Percentiles rank a stretch among this genome's conserved stretches.
phyloP scores from a whole-genome alignment of 2,113 vertebrate species.

The Saiga tatarica region DNA sequence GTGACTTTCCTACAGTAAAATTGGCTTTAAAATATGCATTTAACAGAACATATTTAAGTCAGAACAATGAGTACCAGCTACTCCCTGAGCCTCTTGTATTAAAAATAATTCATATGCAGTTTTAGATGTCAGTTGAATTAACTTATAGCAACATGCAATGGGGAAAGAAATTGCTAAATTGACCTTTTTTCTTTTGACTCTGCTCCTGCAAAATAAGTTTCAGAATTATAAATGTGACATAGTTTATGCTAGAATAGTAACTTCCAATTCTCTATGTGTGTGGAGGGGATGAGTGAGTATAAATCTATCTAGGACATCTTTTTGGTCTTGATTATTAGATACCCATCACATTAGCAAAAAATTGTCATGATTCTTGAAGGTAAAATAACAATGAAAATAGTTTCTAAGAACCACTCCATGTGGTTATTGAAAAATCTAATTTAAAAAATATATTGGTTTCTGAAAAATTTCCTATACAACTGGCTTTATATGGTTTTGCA shows the following conservation, averaged over 20 bases:
- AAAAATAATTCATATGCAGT: not conserved
- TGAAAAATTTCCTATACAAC: not conserved
- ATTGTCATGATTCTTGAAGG: not conserved
- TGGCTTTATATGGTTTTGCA: not conserved
- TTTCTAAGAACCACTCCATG: not conserved
- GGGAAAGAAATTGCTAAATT: not conserved
- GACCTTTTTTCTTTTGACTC: not conserved
- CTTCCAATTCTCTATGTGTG: not conserved
- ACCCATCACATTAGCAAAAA: not conserved
- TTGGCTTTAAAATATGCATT: slow-evolving; percentile 26
- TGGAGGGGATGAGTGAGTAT: not conserved
- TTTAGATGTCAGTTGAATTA: slow-evolving; percentile 6
- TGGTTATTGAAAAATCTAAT: not conserved
- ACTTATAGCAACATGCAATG: not conserved
- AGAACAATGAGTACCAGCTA: not conserved
- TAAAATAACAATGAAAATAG: not conserved
- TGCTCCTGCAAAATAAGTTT: not conserved
- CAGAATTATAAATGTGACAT: not conserved
- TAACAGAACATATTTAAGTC: not conserved
- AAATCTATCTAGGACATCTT: not conserved
- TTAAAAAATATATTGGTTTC: not conserved
- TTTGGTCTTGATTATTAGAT: not conserved
- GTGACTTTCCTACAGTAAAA: slow-evolving; percentile 29
- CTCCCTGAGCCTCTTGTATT: not conserved
- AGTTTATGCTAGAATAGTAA: not conserved